A percentile compares a stretch with the other conserved stretches of the same genome.
Conservation (phyloP, 2,113 vertebrate genomes). For the Campylomormyrus tamandua region DNA sequence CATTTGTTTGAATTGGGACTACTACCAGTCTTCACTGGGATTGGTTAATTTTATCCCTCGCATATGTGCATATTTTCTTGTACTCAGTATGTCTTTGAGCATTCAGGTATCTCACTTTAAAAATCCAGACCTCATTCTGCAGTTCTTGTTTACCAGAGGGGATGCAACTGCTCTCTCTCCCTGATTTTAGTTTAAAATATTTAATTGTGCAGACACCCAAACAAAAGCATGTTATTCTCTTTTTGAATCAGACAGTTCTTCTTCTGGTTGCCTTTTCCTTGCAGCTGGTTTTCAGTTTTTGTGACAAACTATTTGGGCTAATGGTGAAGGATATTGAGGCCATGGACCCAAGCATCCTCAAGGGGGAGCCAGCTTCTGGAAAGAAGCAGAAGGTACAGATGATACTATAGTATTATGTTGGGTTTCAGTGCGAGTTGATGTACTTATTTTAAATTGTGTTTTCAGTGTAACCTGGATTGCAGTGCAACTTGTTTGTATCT, state of each 20-base stretch:
- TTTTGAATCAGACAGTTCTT: not conserved
- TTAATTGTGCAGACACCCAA: not conserved
- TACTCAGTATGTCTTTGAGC: not conserved
- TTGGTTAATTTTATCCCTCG: not conserved
- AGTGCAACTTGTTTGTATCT: not conserved
- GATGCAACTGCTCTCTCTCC: not conserved
- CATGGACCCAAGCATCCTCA: conserved; percentile 94
- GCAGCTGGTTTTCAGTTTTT: conserved; percentile 92
- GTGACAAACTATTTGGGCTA: conserved; percentile 89
- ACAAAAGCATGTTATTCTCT: not conserved
- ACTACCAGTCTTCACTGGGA: not conserved
- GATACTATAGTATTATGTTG: not conserved
- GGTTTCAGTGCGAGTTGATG: not conserved
- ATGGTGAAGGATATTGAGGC: conserved; percentile 90
- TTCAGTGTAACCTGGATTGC: not conserved
- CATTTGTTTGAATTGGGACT: not conserved
- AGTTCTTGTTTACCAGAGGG: not conserved
- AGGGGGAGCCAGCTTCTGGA: conserved; percentile 71
- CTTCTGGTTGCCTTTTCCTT: not conserved
- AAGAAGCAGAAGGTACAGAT: conserved; percentile 85
- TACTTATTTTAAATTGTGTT: not conserved
- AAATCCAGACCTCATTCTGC: not conserved
- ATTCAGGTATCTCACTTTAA: not conserved
- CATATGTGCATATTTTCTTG: not conserved
- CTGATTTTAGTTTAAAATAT: not conserved